Conservation (phyloP, 1,140 invertebrate genomes). For the Scylla paramamosain region DNA sequence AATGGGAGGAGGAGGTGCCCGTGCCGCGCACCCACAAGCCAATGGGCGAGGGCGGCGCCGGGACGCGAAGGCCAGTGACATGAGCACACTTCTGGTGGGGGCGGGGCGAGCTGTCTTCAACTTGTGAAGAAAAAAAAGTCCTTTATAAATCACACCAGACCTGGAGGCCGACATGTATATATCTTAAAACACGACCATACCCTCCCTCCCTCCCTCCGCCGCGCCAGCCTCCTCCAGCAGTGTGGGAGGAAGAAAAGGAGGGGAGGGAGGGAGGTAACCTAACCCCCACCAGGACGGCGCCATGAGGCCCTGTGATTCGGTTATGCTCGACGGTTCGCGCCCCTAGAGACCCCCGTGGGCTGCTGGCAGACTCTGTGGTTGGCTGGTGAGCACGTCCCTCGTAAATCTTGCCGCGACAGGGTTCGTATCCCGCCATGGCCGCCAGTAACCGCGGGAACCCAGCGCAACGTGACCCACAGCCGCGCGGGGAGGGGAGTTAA, state of each 20-base stretch:
- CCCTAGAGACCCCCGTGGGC: not conserved
- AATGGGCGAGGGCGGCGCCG: not conserved
- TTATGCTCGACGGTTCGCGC: not conserved
- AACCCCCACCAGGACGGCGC: not conserved
- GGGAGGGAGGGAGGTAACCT: not conserved
- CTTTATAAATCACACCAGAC: slow-evolving; percentile 37
- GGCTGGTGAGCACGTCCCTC: not conserved
- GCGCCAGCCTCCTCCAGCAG: not conserved
- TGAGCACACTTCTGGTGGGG: not conserved
- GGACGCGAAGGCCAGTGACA: slow-evolving; percentile 33
- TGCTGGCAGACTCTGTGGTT: not conserved
- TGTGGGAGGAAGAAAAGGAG: not conserved
- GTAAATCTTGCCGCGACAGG: not conserved
- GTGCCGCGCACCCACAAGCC: not conserved
- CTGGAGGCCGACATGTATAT: slow-evolving; percentile 1
- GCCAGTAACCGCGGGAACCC: not conserved
- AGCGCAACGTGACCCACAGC: not conserved
- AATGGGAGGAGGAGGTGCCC: slow-evolving; percentile 58
- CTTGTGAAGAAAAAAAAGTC: slow-evolving; percentile 23
- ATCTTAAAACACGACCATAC: not conserved
- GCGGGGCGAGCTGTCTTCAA: slow-evolving; percentile 2
- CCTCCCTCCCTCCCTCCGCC: too few species aligned
- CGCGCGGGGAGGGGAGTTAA: not conserved
- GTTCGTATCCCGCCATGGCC: not conserved
- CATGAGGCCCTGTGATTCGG: not conserved